These are phyloP conservation scores for Gadus macrocephalus DNA, from an alignment of 2,113 vertebrate genomes.

Conservation along the genomic window DNA sequence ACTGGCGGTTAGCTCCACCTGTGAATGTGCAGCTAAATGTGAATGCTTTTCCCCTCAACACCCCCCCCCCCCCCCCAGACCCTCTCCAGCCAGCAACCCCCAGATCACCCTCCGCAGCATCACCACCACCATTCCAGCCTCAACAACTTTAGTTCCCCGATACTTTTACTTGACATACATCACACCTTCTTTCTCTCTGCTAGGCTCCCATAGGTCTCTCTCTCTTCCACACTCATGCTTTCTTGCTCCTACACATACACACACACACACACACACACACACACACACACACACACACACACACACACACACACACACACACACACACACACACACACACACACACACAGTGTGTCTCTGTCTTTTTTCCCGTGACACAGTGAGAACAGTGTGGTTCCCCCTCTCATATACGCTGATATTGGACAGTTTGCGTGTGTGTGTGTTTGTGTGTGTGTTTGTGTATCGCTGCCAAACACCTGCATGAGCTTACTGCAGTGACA, in stretches of 20 bases:
- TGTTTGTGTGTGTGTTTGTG: conserved; percentile 28
- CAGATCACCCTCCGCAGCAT: conserved; percentile 38
- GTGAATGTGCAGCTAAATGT: too few relatives aligned
- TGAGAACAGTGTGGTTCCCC: conserved; percentile 37
- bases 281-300: neutral
- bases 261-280: neutral
- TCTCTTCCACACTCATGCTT: neutral
- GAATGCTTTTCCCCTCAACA: conserved; percentile 1
- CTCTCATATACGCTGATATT: conserved; percentile 58
- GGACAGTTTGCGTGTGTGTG: conserved; percentile 30
- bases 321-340: neutral
- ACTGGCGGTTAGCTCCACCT: conserved; percentile 56
- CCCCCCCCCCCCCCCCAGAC: conserved; percentile 32
- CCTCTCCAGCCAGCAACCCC: conserved; percentile 18
- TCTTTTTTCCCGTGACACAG: conserved; percentile 32
- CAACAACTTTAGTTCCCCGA: neutral
- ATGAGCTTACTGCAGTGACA: conserved; percentile 42
- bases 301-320: neutral
- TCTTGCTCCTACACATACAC: conserved; percentile 3
- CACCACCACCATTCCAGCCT: conserved; percentile 6
- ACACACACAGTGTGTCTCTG: too few relatives aligned
- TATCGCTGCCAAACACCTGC: conserved; percentile 61
- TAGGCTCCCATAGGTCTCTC: neutral
- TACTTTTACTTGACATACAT: too few relatives aligned
- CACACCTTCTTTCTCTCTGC: neutral